Evolutionary conservation across 2,113 vertebrate species (phyloP), one percentile per base, ranked within the genome.

Genomic region (Bubo bubo): DNA sequence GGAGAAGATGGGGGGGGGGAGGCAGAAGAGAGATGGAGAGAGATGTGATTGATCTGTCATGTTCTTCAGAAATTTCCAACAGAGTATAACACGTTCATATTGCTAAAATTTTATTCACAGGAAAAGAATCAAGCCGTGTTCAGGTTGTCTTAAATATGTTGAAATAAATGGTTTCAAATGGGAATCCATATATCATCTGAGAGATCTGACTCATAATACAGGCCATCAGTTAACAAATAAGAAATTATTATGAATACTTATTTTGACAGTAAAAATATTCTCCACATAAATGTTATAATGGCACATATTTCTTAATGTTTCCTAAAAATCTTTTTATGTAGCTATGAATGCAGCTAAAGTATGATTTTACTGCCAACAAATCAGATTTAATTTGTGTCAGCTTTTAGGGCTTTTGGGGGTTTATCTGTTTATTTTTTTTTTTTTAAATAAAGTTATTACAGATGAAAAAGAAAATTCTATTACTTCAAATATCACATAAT

Each of bases 1-100:
- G 30, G 14, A 2, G 2, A 30, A 9, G 15, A 3, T 5, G 6
- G 35, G 4, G 2, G 2, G 5, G 3, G 4, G 43, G 7, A 75
- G 10, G 14, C 0, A 2, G 30, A 52, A 73, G 12, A 16, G 30
- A 82, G 43, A 63, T 11, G 9, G 6, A 79, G 22, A 56, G 6
- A 73, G 13, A 73, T 79, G 37, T 23, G 3, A 80, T 17, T 45
- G 17, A 64, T 53, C 22, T 50, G 10, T 52, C 43, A 28, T 1
- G 3, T 81, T 71, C 37, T 58, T 90, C 56, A 86, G 50, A 59
- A 52, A 64, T 59, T 75, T 74, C 23, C 41, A 86, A 50, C 28
- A 37, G 2, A 43, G 4, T 63, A 28, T 21, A 79, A n/a, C 8
- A 16, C 23, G 10, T 21, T 60, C 19, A 23, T 21, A 49, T 55